Base-by-base conservation (phyloP, 2,113 vertebrate species). In the Rhodinocichla rosea region DNA sequence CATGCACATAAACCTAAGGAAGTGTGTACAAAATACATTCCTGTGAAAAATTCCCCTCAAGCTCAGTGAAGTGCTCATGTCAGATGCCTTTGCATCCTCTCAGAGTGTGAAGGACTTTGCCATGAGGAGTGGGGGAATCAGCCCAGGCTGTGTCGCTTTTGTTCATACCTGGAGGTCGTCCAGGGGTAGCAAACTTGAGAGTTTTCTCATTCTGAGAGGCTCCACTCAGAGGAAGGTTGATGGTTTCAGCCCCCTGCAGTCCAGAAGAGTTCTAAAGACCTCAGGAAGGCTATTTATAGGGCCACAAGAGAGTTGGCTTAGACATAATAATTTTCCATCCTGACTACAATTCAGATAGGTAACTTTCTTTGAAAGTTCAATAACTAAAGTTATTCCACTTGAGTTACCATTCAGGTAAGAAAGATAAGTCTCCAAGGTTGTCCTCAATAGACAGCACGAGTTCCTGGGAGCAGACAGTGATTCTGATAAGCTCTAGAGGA, bases 131-230 rank as follows among this genome's bases (percentile, higher is more conserved):
- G 20, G 21, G 24, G 16, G 28, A 45, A 39, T 39, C 53, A 62
- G 20, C 53, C 37, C 44, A 50, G 44, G 33, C 32, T 65, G 63
- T 0, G 0, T 27, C 0, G 0, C 13, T 52, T 0, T 13, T 4
- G 9, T 40, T 62, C n/a, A 21, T 53, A 32, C 28, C 7, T 10
- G 9, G 40, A 53, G n/a, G 5, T 13, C 0, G 0, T 55, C 40
- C 24, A 68, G 50, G n/a, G 9, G 32, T 1, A 62, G 14, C 7
- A 62, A 69, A 74, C 11, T 26, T 32, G 14, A 16, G 27, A 27
- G 21, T 76, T 89, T 40, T 35, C 47, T 62, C 1, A 0, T 76
- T 40, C n/a, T 55, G 14, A 32, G 47, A 55, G 30, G 11, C 10
- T 20, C 6, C 47, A 47, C 17, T 32, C 39, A 35, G 24, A 68